Evolutionary conservation across 2,797 vertebrate species (phyloP).

Genomic region (Pseudotriccus pelzelni): DNA sequence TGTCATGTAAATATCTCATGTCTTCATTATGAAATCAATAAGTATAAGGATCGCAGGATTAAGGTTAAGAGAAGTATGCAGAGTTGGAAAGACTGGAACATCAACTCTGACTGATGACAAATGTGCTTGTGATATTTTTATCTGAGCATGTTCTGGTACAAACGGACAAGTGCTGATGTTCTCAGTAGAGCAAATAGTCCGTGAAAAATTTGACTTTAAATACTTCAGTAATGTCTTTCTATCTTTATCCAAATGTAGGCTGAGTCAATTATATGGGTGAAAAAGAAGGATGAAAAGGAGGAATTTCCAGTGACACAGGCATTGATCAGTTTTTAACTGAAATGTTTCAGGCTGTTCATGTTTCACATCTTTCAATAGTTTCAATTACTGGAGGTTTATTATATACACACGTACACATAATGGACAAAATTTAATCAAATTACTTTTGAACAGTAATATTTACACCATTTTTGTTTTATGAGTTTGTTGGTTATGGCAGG

Average conservation of each 20-base stretch:
- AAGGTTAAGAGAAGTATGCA: not conserved
- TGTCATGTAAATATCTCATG: not conserved
- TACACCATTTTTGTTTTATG: accelerated
- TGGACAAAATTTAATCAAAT: not conserved
- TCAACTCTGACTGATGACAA: not conserved
- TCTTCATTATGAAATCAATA: not conserved
- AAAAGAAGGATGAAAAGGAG: not conserved
- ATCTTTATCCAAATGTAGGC: not conserved
- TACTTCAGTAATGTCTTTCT: constrained; percentile 13
- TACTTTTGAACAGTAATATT: not conserved
- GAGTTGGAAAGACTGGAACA: not conserved
- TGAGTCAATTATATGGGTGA: constrained; percentile 6
- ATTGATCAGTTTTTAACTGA: not conserved
- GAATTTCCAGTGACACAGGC: not conserved
- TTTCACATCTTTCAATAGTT: not conserved
- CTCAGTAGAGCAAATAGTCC: constrained; percentile 7
- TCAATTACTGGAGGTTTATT: not conserved
- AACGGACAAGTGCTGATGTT: not conserved
- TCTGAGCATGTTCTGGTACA: not conserved
- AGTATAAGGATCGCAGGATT: not conserved
- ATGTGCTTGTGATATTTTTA: not conserved
- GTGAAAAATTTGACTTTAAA: constrained; percentile 14
- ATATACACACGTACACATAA: accelerated
- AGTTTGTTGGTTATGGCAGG: not conserved
- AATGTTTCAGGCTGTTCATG: not conserved